A percentile compares a stretch with the other conserved stretches of the same genome.
Conservation (phyloP, 2,113 vertebrate genomes). For the Anarhynchus alexandrinus region DNA sequence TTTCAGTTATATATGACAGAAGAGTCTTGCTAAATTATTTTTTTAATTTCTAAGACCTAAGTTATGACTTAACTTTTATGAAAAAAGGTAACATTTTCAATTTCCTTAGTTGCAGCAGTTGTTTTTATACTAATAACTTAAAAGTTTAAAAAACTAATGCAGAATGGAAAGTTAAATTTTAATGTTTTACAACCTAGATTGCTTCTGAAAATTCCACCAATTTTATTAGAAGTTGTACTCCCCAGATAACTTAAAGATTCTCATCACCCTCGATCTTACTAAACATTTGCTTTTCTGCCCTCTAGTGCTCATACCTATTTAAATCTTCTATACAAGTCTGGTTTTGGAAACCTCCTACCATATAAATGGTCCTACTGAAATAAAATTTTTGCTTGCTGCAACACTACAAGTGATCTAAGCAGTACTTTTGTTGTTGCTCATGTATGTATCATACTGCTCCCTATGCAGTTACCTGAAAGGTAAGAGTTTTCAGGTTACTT, state of each 20-base stretch:
- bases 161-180: not conserved
- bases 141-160: not conserved
- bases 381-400: not conserved
- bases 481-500: not conserved
- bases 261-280: not conserved
- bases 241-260: not conserved
- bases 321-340: not conserved
- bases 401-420: not conserved
- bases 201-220: not conserved
- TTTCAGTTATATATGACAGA: not conserved
- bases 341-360: not conserved
- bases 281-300: conserved; percentile 24
- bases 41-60: not conserved
- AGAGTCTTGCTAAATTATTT: not conserved
- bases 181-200: not conserved
- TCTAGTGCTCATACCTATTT: conserved; percentile 16
- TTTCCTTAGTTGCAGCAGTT: not conserved
- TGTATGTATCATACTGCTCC: not conserved
- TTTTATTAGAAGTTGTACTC: not conserved
- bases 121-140: not conserved
- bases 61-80: not conserved
- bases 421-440: not conserved
- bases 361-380: not conserved
- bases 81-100: not conserved
- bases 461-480: not conserved